Evolutionary conservation across 92 coral and sea anemone genomes (phyloP).

Genomic region (Porites rus): DNA sequence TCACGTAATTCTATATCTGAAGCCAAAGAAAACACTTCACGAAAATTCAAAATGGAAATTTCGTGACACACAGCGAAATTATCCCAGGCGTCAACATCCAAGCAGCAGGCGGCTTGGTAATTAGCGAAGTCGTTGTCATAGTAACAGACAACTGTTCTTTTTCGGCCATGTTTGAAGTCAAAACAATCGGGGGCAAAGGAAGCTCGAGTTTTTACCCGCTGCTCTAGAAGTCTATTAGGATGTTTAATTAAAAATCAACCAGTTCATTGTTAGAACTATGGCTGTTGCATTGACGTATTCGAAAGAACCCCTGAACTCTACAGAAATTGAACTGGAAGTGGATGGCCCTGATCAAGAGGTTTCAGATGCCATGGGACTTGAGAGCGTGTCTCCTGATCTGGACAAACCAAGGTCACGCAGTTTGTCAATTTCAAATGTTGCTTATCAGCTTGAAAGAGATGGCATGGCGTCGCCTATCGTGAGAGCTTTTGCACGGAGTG

Average conservation of each 20-base stretch:
- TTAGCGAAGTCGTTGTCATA: conserved; percentile 28
- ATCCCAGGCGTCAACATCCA: conserved; percentile 8
- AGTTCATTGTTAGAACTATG: not conserved
- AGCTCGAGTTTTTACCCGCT: not conserved
- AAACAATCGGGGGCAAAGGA: conserved; percentile 2
- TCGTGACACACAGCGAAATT: conserved; percentile 12
- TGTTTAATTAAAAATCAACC: conserved; percentile 9
- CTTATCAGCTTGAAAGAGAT: conserved; percentile 67
- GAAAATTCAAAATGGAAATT: not conserved
- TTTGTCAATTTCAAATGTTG: conserved; percentile 75
- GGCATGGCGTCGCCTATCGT: conserved; percentile 79
- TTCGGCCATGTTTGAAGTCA: conserved; percentile 56
- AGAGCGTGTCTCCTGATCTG: conserved; percentile 38
- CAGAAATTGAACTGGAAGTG: conserved; percentile 46
- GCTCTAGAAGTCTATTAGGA: conserved; percentile 3
- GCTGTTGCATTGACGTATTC: conserved; percentile 16
- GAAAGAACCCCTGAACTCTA: conserved; percentile 20
- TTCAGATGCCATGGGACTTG: not conserved
- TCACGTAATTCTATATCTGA: not conserved
- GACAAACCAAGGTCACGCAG: conserved; percentile 29
- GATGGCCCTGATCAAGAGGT: not conserved
- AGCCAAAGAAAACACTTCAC: conserved; percentile 5
- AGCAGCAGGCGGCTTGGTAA: conserved; percentile 44
- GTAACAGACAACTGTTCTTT: conserved; percentile 47
- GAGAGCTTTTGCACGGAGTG: conserved; percentile 79